Base-by-base conservation (phyloP, 2,888 invertebrate species). In the Laspeyria flexula region DNA sequence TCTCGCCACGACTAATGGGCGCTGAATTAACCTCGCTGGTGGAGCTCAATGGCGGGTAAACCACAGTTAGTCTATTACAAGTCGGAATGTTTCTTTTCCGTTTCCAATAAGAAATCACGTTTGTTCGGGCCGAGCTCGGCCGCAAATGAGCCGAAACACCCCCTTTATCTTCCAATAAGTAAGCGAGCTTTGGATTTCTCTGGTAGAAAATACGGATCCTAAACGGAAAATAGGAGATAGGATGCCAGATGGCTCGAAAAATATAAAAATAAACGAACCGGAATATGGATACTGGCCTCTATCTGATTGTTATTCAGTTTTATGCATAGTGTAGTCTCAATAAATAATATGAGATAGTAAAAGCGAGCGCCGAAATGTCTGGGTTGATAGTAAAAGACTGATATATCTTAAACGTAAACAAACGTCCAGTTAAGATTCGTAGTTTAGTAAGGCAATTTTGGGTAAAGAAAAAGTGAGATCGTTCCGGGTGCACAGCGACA, bases 131-230 rank as follows among this genome's bases (percentile, higher is more conserved):
- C 74, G 73, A 82, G 78, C 82, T 81, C 79, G 71, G 74, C 85
- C 85, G 84, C 85, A 88, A 90, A 90, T 89, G 90, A 87, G 83
- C 86, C 90, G 88, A 86, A 90, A 88, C 88, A 82, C 82, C 76
- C 85, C 83, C 80, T 88, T 89, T 90, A 89, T 90, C 89, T 86
- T 81, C 82, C 83, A 88, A 86, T 88, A 88, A 87, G 83, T 86
- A 85, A 87, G 75, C 78, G 75, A 81, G 79, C 82, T 86, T 85
- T 79, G 84, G 77, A 83, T 85, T 82, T 74, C 75, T 74, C 56
- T 51, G 66, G 68, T 65, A 71, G 74, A 74, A 82, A 84, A 84
- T 77, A 73, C 73, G 71, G 71, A 73, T 75, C 73, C 75, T 73
- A 78, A 79, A 77, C 75, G 75, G 72, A 75, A 79, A 83, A 79